These are phyloP conservation scores for Petrocephalus sullivani DNA, from an alignment of 2,797 vertebrate species.

Conservation along the genomic window DNA sequence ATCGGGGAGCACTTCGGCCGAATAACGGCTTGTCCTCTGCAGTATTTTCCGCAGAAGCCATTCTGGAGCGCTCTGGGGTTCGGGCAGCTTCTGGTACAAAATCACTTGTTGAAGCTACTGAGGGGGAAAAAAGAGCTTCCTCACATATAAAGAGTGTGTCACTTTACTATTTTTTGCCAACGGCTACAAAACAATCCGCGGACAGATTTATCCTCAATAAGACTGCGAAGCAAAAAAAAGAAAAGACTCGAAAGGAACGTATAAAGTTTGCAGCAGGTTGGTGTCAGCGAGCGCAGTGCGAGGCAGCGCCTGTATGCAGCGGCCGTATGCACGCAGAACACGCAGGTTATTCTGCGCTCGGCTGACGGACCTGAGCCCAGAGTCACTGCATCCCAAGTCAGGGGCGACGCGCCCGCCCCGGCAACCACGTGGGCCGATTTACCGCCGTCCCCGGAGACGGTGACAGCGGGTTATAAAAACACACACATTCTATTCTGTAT, in stretches of 20 bases:
- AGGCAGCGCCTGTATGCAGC: slow-evolving; percentile 41
- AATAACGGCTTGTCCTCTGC: slow-evolving; percentile 47
- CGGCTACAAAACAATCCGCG: not conserved
- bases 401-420: slow-evolving; percentile 53
- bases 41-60: slow-evolving; percentile 51
- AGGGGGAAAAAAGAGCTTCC: not conserved
- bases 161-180: slow-evolving; percentile 12
- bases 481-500: not conserved
- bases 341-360: slow-evolving; percentile 31
- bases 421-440: slow-evolving; percentile 55
- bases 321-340: too few relatives aligned
- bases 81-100: not conserved
- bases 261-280: not conserved
- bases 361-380: slow-evolving; percentile 22
- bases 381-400: slow-evolving; percentile 53
- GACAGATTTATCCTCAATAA: not conserved
- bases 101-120: not conserved
- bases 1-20: slow-evolving; percentile 49
- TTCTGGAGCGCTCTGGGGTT: slow-evolving; percentile 39
- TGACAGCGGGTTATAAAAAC: slow-evolving; percentile 38
- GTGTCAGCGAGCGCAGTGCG: slow-evolving; percentile 29
- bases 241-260: not conserved
- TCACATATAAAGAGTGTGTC: not conserved
- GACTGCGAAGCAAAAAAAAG: not conserved
- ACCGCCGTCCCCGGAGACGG: slow-evolving; percentile 8